Evolutionary conservation across 2,888 invertebrate genomes (phyloP), one percentile per base, ranked within the genome.

Genomic region (Neoscelio sp.): DNA sequence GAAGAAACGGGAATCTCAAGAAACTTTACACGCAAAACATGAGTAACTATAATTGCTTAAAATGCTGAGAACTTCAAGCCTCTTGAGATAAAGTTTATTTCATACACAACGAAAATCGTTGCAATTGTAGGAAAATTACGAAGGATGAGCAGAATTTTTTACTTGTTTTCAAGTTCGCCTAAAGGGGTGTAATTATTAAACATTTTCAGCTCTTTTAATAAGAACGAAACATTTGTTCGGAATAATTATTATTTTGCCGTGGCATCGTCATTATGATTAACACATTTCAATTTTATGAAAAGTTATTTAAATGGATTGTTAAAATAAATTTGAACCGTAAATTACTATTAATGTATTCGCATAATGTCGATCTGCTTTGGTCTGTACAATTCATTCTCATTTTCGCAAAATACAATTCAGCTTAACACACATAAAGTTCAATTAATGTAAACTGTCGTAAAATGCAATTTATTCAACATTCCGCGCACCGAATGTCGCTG

Each of bases 1-100:
- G 52, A 40, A 10, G 44, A 67, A 52, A 40, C 56, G 33, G 10
- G 33, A 60, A 65, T 58, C 33, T 56, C 13, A 42, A 60, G 58
- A 65, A 62, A 56, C 58, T 74, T 64, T 64, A 65, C 30, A 40
- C 42, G 30, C 48, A 62, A 44, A 71, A 62, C 71, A 71, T 52
- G 52, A 71, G 62, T 62, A 71, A 71, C 62, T 62, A 44, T 44
- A 71, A 62, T 71, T 71, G 60, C 44, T 62, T 71, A 35, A 62
- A 62, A 54, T 23, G 17, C 44, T 17, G 71, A 42, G 10, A 62
- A 68, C 26, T 68, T 58, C 28, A n/a, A 56, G 38, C 56, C 56
- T 68, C 56, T 68, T 6, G 68, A 68, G 68, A 46, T 68, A 56
- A 44, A 56, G 68, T 67, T 67, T 23, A 54, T 67, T 52, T 54